A percentile compares a stretch with the other conserved stretches of the same genome.
These are phyloP conservation scores for Scolopax bukidnonensis DNA, from an alignment of 2,797 vertebrate genomes.

Conservation along the genomic window DNA sequence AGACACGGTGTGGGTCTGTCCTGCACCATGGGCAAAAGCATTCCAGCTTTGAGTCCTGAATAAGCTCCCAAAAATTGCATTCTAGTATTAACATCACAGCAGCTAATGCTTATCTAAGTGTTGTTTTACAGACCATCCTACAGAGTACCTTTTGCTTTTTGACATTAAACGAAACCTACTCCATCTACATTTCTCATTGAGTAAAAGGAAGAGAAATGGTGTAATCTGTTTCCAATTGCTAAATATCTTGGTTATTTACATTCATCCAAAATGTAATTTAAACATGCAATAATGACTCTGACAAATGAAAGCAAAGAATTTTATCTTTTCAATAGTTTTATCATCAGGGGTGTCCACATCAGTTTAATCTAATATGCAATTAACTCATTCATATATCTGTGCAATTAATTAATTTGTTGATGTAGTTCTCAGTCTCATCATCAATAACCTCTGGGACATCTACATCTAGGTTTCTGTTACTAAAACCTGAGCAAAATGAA, in stretches of 20 bases:
- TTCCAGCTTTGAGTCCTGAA: neutral
- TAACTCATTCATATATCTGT: slow-evolving; percentile 69
- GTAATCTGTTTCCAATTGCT: slow-evolving; percentile 56
- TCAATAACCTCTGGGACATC: slow-evolving; percentile 60
- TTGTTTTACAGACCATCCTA: neutral
- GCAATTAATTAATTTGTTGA: slow-evolving; percentile 72
- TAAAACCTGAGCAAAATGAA: neutral
- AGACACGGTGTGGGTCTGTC: accelerated
- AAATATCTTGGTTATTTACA: slow-evolving; percentile 67
- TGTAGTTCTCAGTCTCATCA: slow-evolving; percentile 53
- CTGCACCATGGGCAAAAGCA: neutral
- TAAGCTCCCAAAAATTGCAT: neutral
- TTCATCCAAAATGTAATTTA: slow-evolving; percentile 71
- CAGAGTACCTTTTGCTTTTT: neutral
- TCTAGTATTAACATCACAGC: neutral
- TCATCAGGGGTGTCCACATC: slow-evolving; percentile 59
- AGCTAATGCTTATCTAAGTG: neutral
- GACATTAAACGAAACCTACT: neutral
- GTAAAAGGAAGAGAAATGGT: slow-evolving; percentile 29
- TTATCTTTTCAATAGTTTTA: slow-evolving; percentile 72
- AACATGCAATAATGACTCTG: slow-evolving; percentile 63
- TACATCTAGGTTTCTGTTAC: neutral
- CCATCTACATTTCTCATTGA: neutral
- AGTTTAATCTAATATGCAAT: slow-evolving; percentile 72
- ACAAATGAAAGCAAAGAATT: slow-evolving; percentile 68